A percentile compares a stretch with the other conserved stretches of the same genome.
These are phyloP conservation scores for Euphydryas editha DNA, from an alignment of 2,888 invertebrate genomes.

Conservation along the genomic window DNA sequence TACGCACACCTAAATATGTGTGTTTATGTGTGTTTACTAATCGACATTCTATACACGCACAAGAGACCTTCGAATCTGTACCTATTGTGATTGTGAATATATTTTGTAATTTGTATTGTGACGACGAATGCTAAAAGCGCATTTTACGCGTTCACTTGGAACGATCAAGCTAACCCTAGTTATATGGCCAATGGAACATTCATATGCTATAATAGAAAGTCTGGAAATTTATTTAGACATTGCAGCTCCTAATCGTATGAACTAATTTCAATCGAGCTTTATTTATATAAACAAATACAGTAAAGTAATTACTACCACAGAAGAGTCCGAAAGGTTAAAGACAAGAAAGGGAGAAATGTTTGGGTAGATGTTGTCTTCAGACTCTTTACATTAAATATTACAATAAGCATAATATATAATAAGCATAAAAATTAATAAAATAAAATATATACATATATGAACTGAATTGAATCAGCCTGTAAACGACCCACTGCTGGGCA, in stretches of 20 bases:
- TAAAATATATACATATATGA: too few relatives aligned
- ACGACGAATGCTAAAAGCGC: conserved; percentile 23
- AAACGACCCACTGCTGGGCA: too few relatives aligned
- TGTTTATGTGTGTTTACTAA: conserved; percentile 2
- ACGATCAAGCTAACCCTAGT: not conserved
- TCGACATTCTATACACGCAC: conserved; percentile 26
- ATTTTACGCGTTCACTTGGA: not conserved
- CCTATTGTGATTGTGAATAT: conserved; percentile 26
- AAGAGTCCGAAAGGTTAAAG: too few relatives aligned
- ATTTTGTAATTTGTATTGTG: conserved; percentile 29
- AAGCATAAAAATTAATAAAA: too few relatives aligned
- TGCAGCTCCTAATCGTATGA: not conserved
- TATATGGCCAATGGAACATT: not conserved
- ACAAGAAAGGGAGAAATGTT: too few relatives aligned
- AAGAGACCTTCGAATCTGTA: conserved; percentile 26
- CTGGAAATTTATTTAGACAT: not conserved
- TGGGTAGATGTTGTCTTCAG: too few relatives aligned
- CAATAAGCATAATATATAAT: too few relatives aligned
- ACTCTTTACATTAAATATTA: too few relatives aligned
- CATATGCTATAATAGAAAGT: not conserved
- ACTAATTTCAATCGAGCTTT: not conserved
- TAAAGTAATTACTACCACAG: not conserved
- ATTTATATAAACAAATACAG: too few relatives aligned
- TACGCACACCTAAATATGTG: not conserved
- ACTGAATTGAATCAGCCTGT: too few relatives aligned